phyloP scores from a whole-genome alignment of 2,888 invertebrate species.

The Hypolimnas misippus region DNA sequence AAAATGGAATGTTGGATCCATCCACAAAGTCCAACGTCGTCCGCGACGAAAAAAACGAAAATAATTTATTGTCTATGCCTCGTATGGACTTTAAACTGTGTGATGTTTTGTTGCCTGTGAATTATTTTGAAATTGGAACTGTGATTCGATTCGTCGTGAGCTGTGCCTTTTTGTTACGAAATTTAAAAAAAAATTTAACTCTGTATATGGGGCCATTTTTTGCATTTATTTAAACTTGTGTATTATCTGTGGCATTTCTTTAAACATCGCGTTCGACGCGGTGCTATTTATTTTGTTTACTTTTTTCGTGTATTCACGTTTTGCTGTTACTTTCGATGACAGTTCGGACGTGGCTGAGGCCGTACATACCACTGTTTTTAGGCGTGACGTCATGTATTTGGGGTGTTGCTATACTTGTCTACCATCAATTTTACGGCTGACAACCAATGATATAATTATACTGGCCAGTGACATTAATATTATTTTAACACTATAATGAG shows the following conservation, averaged over 20 bases:
- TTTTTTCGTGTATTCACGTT: slow-evolving; percentile 56
- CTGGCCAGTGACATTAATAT: slow-evolving; percentile 5
- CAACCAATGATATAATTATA: slow-evolving; percentile 28
- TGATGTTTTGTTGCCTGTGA: slow-evolving; percentile 49
- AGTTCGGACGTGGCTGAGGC: slow-evolving; percentile 85
- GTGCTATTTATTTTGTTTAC: slow-evolving; percentile 47
- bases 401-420: slow-evolving; percentile 86
- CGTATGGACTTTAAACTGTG: slow-evolving; percentile 54
- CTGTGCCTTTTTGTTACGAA: slow-evolving; percentile 43
- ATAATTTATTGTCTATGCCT: slow-evolving; percentile 54
- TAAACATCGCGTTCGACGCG: slow-evolving; percentile 60
- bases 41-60: slow-evolving; percentile 83
- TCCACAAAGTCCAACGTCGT: slow-evolving; percentile 81
- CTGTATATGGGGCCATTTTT: slow-evolving; percentile 45
- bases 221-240: slow-evolving; percentile 49
- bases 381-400: slow-evolving; percentile 95
- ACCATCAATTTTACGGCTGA: slow-evolving; percentile 74
- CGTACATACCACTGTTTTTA: slow-evolving; percentile 91
- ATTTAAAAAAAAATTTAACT: slow-evolving; percentile 22
- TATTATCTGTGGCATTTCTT: slow-evolving; percentile 64
- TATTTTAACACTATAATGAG: not conserved
- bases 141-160: slow-evolving; percentile 62
- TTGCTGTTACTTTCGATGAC: slow-evolving; percentile 59
- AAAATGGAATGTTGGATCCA: slow-evolving; percentile 75
- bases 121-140: slow-evolving; percentile 64